phyloP scores from a whole-genome alignment of 2,888 invertebrate genomes.

The Phyllotreta striolata region DNA sequence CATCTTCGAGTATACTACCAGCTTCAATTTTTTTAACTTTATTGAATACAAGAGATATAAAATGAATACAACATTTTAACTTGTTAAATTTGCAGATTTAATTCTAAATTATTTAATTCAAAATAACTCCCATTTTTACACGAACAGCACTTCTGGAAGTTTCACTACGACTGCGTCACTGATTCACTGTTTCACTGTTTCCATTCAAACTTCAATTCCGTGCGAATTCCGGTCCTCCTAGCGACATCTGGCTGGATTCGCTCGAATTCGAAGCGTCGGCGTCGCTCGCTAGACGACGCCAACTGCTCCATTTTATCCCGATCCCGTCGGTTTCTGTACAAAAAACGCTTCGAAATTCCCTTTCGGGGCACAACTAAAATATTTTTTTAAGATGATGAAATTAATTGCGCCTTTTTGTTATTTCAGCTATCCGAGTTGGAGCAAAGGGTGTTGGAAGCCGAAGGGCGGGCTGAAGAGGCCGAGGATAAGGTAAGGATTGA shows the following conservation, averaged over 20 bases:
- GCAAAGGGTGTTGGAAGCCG: conserved; percentile 90
- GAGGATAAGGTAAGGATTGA: conserved; percentile 84
- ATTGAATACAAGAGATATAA: no score
- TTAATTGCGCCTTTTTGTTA: conserved; percentile 53
- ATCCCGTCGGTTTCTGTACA: neutral
- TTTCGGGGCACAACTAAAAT: conserved; percentile 3
- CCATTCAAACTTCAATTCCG: neutral
- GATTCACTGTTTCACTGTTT: conserved; percentile 2
- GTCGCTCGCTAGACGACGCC: conserved; percentile 30
- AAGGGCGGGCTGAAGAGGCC: conserved; percentile 90
- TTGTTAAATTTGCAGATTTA: no score
- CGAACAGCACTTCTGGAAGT: neutral
- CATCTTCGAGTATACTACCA: no score
- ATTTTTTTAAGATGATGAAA: conserved; percentile 17
- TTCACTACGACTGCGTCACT: neutral
- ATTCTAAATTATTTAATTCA: no score
- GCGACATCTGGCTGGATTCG: conserved; percentile 31
- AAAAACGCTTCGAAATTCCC: conserved; percentile 6
- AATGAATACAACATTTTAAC: no score
- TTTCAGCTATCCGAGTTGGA: conserved; percentile 94
- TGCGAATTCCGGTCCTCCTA: conserved; percentile 12
- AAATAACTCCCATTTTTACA: neutral
- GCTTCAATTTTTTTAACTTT: no score
- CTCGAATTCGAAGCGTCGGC: conserved; percentile 11
- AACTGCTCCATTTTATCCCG: conserved; percentile 6